Percentiles rank a stretch among this genome's conserved stretches.
Conservation (phyloP, 2,888 invertebrate genomes). For the Enoplolaimus lenunculus region DNA sequence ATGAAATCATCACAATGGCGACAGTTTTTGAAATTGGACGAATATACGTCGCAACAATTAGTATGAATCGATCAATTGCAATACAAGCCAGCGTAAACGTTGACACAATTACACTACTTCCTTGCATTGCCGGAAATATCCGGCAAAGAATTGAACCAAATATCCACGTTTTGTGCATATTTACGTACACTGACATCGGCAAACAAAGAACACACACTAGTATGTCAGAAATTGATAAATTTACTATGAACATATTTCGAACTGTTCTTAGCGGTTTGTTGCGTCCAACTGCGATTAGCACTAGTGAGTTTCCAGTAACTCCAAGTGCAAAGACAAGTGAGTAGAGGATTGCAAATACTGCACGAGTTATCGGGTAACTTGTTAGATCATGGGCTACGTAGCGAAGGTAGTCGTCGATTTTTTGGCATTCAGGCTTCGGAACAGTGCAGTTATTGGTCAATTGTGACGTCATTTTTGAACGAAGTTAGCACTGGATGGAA, state of each 20-base stretch:
- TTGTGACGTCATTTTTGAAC: too few species aligned
- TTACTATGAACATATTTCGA: not conserved
- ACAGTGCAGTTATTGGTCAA: too few species aligned
- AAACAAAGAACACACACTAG: conserved; percentile 3
- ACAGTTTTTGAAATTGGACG: not conserved
- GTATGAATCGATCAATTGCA: conserved; percentile 4
- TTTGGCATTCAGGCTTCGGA: too few species aligned
- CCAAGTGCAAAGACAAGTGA: conserved; percentile 1
- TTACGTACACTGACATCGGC: conserved; percentile 1
- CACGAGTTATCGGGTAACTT: not conserved
- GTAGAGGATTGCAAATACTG: not conserved
- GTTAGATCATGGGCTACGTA: too few species aligned
- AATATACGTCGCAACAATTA: not conserved
- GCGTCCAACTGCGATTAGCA: not conserved
- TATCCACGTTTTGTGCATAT: not conserved
- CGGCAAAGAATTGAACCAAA: not conserved
- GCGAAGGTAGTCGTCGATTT: too few species aligned
- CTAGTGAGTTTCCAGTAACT: not conserved
- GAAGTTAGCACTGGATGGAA: too few species aligned
- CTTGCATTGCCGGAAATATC: not conserved
- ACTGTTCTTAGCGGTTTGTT: conserved; percentile 2
- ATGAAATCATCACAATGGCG: not conserved
- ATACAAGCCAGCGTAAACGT: conserved; percentile 7
- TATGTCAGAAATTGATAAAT: conserved; percentile 10
- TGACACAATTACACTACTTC: conserved; percentile 1